Conservation (phyloP, 64 coral and sea anemone species). For the Pocillopora damicornis region DNA sequence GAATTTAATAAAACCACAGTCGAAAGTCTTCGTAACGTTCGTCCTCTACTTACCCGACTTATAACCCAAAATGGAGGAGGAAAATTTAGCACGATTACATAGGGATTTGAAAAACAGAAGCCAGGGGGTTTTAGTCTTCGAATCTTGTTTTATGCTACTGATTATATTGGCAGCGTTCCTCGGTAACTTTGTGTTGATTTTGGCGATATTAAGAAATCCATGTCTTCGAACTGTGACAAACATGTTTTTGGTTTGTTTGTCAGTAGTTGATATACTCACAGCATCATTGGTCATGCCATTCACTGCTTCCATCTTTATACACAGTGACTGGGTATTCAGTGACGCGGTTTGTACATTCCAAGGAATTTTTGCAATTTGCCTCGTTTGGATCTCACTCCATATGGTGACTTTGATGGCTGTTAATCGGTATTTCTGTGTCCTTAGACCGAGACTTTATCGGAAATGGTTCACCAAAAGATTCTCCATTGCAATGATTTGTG, state of each 20-base stretch:
- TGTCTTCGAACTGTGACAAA: slow-evolving; percentile 8
- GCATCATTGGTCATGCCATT: slow-evolving; percentile 36
- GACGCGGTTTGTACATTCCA: neutral
- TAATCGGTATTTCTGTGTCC: slow-evolving; percentile 40
- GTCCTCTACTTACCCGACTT: neutral
- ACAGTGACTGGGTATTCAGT: slow-evolving; percentile 19
- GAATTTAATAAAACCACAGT: neutral
- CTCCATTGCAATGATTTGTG: neutral
- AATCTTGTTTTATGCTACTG: neutral
- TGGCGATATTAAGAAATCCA: neutral
- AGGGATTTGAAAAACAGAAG: neutral
- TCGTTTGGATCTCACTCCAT: neutral
- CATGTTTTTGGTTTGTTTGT: slow-evolving; percentile 13
- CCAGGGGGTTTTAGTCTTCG: neutral
- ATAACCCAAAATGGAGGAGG: neutral
- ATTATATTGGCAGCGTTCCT: neutral
- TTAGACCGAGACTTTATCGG: neutral
- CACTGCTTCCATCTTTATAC: neutral
- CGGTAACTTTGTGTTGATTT: neutral
- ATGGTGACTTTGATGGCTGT: slow-evolving; percentile 24
- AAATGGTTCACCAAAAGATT: slow-evolving; percentile 5
- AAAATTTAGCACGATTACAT: neutral
- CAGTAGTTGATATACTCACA: slow-evolving; percentile 14
- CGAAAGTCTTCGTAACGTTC: neutral
- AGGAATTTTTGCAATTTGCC: neutral